phyloP scores from a whole-genome alignment of 2,797 vertebrate species.

The Hapalemur alaotrensis region DNA sequence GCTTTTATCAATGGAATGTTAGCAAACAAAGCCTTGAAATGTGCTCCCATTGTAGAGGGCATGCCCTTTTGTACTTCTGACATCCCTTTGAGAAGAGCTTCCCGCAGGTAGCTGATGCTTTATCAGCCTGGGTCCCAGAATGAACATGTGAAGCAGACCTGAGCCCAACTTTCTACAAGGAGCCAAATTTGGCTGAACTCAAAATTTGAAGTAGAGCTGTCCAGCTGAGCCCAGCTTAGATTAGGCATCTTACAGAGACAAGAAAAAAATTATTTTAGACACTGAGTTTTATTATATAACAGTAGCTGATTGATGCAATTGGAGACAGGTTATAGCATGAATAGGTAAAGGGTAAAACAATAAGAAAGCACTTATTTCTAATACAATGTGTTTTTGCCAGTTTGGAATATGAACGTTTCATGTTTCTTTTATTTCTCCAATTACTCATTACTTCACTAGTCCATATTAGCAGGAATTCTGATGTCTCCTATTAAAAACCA shows the following conservation, averaged over 20 bases:
- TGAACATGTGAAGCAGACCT: background rate
- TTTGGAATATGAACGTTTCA: background rate
- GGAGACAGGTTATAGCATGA: background rate
- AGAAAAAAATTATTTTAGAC: background rate
- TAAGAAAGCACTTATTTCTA: background rate
- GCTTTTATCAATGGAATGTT: background rate
- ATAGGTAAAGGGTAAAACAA: background rate
- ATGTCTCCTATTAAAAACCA: background rate
- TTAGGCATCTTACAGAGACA: background rate
- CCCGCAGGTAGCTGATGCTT: background rate
- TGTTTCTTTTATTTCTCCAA: background rate
- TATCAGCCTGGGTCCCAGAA: background rate
- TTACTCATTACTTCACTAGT: background rate
- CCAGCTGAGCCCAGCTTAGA: background rate
- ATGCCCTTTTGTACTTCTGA: background rate
- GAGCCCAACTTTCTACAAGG: background rate
- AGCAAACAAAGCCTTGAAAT: conserved; percentile 1
- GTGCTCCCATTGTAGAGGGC: background rate
- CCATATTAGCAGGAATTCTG: background rate
- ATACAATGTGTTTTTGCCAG: background rate
- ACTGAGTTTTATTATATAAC: background rate
- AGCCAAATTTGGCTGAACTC: background rate
- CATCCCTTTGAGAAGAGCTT: background rate
- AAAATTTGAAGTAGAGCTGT: background rate
- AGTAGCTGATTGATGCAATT: background rate